phyloP scores from a whole-genome alignment of 2,888 invertebrate species.

The Lasioglossum marginatum region DNA sequence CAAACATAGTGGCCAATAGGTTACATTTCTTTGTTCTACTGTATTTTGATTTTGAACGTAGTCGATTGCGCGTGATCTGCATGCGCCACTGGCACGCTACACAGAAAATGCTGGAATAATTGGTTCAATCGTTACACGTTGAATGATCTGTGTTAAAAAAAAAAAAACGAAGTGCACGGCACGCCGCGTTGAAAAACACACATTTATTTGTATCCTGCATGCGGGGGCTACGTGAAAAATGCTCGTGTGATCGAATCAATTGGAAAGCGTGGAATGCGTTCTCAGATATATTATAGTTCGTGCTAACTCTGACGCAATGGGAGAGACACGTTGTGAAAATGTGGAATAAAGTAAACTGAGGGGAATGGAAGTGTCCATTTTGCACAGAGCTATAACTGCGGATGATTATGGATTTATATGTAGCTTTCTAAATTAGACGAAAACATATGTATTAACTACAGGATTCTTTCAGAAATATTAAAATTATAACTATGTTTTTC shows the following conservation, averaged over 20 bases:
- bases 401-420: background rate
- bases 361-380: background rate
- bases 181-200: background rate
- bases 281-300: background rate
- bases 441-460: too few species aligned
- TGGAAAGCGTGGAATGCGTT: background rate
- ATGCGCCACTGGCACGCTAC: background rate
- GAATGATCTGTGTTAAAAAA: background rate
- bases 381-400: background rate
- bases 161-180: background rate
- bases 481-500: too few species aligned
- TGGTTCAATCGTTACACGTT: background rate
- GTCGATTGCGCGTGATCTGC: background rate
- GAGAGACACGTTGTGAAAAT: background rate
- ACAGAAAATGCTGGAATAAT: background rate
- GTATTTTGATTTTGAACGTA: background rate
- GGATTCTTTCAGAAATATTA: too few species aligned
- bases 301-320: background rate
- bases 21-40: background rate
- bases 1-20: background rate
- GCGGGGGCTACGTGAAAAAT: background rate
- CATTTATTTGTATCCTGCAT: background rate
- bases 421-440: background rate
- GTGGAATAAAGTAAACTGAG: background rate
- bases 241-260: slow-evolving; percentile 1